These are phyloP conservation scores for Cephus spinipes DNA, from an alignment of 2,888 invertebrate genomes.

Conservation along the genomic window DNA sequence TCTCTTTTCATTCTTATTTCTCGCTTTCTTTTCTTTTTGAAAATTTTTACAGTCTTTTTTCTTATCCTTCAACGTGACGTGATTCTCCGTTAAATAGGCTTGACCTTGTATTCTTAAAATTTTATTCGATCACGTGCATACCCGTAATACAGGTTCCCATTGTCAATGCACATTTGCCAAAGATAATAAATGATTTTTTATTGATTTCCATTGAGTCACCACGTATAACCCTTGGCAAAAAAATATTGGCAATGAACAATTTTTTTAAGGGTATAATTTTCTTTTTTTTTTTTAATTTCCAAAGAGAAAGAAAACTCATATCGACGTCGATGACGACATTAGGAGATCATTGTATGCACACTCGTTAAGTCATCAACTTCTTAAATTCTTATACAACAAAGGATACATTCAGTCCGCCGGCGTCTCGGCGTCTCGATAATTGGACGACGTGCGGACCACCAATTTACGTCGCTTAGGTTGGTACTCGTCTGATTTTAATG, in stretches of 20 bases:
- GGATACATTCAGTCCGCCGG: background rate
- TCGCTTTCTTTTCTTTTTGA: background rate
- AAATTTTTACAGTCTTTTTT: background rate
- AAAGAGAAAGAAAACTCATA: background rate
- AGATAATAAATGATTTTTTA: no score
- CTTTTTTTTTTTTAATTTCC: background rate
- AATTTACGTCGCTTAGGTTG: background rate
- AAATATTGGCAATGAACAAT: no score
- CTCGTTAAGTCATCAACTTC: background rate
- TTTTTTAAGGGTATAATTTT: no score
- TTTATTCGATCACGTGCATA: background rate
- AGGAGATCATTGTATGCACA: background rate
- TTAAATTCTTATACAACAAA: background rate
- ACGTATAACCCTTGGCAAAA: no score
- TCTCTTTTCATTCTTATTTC: background rate
- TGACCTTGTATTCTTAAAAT: background rate
- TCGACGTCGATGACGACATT: background rate
- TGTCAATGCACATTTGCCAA: no score
- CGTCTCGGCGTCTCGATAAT: background rate
- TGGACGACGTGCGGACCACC: background rate
- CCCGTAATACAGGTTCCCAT: no score
- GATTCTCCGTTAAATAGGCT: background rate
- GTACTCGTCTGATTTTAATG: background rate
- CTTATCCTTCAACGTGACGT: background rate
- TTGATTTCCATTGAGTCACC: no score